These are phyloP conservation scores for Morelia viridis DNA, from an alignment of 2,797 vertebrate species.

Conservation along the genomic window DNA sequence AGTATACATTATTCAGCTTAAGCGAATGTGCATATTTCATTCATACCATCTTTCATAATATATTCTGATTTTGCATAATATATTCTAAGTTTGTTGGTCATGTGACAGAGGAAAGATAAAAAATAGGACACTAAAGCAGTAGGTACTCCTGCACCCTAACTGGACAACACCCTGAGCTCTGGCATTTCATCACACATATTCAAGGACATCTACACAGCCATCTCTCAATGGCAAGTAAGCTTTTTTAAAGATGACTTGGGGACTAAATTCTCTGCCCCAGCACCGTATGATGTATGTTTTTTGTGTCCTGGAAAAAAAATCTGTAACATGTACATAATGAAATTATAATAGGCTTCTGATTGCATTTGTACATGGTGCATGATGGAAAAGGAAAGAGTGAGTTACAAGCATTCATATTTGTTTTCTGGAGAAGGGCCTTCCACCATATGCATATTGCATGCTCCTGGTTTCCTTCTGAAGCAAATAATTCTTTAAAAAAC, in stretches of 20 bases:
- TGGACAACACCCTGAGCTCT: neutral
- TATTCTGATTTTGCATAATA: neutral
- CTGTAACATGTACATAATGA: constrained; percentile 4
- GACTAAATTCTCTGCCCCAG: neutral
- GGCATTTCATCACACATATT: neutral
- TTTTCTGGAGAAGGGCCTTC: constrained; percentile 42
- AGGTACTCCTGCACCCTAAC: neutral
- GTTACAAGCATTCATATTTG: constrained; percentile 40
- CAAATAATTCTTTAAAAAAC: neutral
- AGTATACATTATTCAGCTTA: neutral
- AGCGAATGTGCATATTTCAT: neutral
- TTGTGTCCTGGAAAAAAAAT: neutral
- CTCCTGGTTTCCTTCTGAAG: neutral
- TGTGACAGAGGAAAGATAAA: neutral
- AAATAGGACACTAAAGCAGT: neutral
- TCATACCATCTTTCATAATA: neutral
- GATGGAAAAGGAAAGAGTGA: neutral
- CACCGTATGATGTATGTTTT: neutral
- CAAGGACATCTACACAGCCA: neutral
- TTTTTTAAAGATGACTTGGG: neutral
- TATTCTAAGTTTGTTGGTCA: neutral
- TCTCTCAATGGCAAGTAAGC: neutral
- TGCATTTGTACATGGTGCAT: constrained; percentile 19
- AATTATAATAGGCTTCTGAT: constrained; percentile 28
- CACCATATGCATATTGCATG: neutral